Conservation (phyloP, 2,888 invertebrate genomes). For the Auanema sp. region DNA sequence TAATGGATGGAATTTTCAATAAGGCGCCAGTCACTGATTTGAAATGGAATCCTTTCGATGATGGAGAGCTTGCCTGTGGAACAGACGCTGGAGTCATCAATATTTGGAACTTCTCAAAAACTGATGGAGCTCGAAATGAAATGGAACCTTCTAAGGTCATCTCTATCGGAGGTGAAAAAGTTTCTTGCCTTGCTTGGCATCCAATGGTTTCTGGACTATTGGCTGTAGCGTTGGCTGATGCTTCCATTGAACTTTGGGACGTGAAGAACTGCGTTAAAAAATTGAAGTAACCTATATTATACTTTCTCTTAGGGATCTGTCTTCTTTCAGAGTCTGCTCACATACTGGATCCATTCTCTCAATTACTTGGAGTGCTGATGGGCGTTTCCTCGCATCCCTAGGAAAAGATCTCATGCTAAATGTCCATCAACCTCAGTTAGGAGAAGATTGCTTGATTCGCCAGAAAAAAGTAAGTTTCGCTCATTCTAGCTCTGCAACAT, state of each 20-base stretch:
- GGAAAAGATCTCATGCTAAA: constrained; percentile 73
- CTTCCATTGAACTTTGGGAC: constrained; percentile 42
- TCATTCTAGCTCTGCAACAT: constrained; percentile 9
- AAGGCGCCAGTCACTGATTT: constrained; percentile 81
- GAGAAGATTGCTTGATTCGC: constrained; percentile 23
- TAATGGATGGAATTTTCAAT: constrained; percentile 84
- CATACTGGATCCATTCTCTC: constrained; percentile 68
- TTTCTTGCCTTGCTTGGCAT: constrained; percentile 76
- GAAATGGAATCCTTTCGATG: constrained; percentile 89
- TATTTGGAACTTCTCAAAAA: constrained; percentile 32
- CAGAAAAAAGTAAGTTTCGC: constrained; percentile 10
- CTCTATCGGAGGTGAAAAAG: constrained; percentile 49
- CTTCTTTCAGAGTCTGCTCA: constrained; percentile 21
- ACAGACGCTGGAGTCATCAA: constrained; percentile 74
- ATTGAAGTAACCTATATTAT: constrained; percentile 6
- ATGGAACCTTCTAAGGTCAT: constrained; percentile 39
- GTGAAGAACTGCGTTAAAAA: constrained; percentile 17
- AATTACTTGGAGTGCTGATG: constrained; percentile 89
- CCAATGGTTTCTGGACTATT: constrained; percentile 84
- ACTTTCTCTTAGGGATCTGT: not conserved
- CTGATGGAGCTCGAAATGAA: constrained; percentile 40
- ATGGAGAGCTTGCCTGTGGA: constrained; percentile 78
- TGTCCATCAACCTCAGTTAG: constrained; percentile 31
- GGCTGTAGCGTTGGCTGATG: constrained; percentile 84
- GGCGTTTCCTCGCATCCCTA: constrained; percentile 81